Evolutionary conservation across 2,113 vertebrate genomes (phyloP), one percentile per base, ranked within the genome.

Genomic region (Leuciscus idus): DNA sequence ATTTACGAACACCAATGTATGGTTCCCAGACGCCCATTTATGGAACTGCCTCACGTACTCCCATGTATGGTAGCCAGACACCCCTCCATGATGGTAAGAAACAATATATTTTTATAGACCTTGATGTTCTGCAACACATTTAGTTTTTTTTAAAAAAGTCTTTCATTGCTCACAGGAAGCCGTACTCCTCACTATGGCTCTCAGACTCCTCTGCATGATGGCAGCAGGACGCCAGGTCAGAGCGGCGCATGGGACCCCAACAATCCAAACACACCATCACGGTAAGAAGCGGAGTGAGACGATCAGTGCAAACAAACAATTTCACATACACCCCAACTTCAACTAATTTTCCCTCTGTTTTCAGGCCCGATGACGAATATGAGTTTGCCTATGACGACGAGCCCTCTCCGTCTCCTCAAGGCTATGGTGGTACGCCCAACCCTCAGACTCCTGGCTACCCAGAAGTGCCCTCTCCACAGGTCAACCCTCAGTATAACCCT

Each of bases 1-100:
- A 98, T 0, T 96, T 96, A 0, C 95, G 97, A 4, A 98, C 98
- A 0, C 97, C 98, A 0, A 96, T 98, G 92, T 98, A 98, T 0
- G 97, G 97, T 28, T 98, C 97, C 0, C 97, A 99, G 94, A 98
- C 97, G 0, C 97, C 97, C 23, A 98, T 98, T 96, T 99, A 98
- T 0, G 96, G 96, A 12, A 96, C 97, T 0, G 97, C 97, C 4
- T 98, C 97, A 73, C 94, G 97, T 5, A 98, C 98, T 0, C 97
- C 98, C 4, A 98, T 99, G 97, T 98, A 98, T 0, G 97, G 97
- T 6, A 98, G 97, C 0, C 98, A 99, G 94, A 99, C 97, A 0
- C 97, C 98, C 0, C 90, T 98, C 23, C 97, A 98, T 0, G 98
- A 99, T 0, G 98, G 98, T 98, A 84, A 93, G 97, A 33, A 6